phyloP scores from a whole-genome alignment of 2,888 invertebrate genomes.

The Patella caerulea region DNA sequence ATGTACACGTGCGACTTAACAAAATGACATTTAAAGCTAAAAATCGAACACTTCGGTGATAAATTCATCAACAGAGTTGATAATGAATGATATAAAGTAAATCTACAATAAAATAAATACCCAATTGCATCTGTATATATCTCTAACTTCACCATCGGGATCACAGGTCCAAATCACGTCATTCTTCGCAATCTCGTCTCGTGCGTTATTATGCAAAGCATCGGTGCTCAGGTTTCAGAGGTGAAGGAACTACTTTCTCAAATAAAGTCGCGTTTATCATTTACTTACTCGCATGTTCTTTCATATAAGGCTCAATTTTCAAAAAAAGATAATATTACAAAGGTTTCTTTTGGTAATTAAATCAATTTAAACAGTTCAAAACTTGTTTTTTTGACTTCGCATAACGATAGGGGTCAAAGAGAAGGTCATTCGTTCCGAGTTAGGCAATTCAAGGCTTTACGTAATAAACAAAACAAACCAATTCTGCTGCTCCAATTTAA shows the following conservation, averaged over 20 bases:
- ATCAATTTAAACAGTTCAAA: too few species aligned
- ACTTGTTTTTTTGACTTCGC: too few species aligned
- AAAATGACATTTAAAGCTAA: not conserved
- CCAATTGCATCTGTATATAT: not conserved
- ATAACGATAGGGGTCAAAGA: too few species aligned
- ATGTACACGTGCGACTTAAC: not conserved
- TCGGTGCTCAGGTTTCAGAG: not conserved
- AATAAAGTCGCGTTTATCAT: too few species aligned
- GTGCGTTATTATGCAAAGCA: conserved; percentile 10
- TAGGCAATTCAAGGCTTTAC: too few species aligned
- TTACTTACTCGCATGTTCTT: too few species aligned
- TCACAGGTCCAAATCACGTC: conserved; percentile 7
- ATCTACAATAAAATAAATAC: not conserved
- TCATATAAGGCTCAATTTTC: too few species aligned
- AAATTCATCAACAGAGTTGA: not conserved
- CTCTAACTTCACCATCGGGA: not conserved
- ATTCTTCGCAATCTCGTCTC: conserved; percentile 3
- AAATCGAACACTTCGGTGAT: not conserved
- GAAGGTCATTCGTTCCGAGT: too few species aligned
- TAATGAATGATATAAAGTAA: not conserved
- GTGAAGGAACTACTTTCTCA: not conserved
- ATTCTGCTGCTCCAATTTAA: too few species aligned
- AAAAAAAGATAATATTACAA: too few species aligned
- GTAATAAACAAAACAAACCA: too few species aligned
- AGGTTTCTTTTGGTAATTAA: too few species aligned